Evolutionary conservation across 2,888 invertebrate genomes (phyloP).

Genomic region (Drosophila niveifrons): DNA sequence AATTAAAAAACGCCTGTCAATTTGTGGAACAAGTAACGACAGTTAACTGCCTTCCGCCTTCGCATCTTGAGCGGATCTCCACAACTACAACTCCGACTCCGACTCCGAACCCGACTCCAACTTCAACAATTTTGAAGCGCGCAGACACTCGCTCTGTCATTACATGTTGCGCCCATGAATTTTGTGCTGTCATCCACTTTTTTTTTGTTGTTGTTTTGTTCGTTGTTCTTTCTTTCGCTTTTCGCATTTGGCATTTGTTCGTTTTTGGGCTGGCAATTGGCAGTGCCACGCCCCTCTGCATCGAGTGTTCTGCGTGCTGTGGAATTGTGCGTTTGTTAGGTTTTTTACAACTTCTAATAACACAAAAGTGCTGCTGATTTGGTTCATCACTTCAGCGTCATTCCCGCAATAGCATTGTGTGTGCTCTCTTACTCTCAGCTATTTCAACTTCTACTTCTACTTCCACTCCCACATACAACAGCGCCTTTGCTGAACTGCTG

Average conservation of each 20-base stretch:
- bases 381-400: slow-evolving; percentile 73
- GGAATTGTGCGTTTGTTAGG: slow-evolving; percentile 39
- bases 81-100: background rate
- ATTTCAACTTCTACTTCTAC: background rate
- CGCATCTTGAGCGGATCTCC: background rate
- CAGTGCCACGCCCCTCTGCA: slow-evolving; percentile 30
- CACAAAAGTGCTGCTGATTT: slow-evolving; percentile 75
- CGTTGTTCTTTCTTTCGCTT: slow-evolving; percentile 11
- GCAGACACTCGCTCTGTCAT: slow-evolving; percentile 26
- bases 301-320: slow-evolving; percentile 6
- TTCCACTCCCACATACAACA: background rate
- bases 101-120: background rate
- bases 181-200: slow-evolving; percentile 60
- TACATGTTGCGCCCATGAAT: slow-evolving; percentile 63
- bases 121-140: background rate
- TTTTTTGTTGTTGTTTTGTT: background rate
- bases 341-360: slow-evolving; percentile 74
- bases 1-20: slow-evolving; percentile 51
- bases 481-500: slow-evolving; percentile 23
- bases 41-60: slow-evolving; percentile 26
- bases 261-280: slow-evolving; percentile 45
- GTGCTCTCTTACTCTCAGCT: background rate
- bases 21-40: slow-evolving; percentile 42
- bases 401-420: slow-evolving; percentile 64
- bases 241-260: slow-evolving; percentile 2